These are phyloP conservation scores for Calameuta pallipes DNA, from an alignment of 2,888 invertebrate species.

Conservation along the genomic window DNA sequence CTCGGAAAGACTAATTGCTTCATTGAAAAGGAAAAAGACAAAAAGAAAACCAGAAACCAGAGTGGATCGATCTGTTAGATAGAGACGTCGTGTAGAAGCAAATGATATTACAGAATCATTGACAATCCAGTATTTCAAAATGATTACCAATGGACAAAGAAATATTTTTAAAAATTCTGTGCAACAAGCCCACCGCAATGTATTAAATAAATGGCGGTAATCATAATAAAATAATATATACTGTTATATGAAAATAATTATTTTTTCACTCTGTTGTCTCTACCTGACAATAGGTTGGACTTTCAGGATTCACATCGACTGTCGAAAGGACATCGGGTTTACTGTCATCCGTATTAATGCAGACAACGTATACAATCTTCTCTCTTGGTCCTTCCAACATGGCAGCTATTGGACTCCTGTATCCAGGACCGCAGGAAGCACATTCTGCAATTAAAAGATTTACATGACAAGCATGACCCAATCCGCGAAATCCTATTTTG, in stretches of 20 bases:
- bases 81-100: neutral
- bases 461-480: neutral
- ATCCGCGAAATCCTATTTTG: neutral
- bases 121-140: neutral
- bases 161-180: neutral
- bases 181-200: too few species aligned
- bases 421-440: constrained; percentile 75
- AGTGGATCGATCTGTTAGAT: neutral
- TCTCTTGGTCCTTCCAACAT: constrained; percentile 86
- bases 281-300: constrained; percentile 87
- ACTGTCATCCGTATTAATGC: constrained; percentile 80
- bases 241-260: neutral
- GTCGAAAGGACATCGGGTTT: constrained; percentile 91
- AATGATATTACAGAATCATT: neutral
- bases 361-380: constrained; percentile 88
- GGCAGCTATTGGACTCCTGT: constrained; percentile 83
- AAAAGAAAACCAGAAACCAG: neutral
- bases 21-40: neutral
- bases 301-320: constrained; percentile 90
- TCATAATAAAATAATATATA: neutral
- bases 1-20: neutral
- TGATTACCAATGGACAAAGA: neutral
- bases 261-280: neutral
- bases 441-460: constrained; percentile 24
- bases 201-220: neutral